Evolutionary conservation across 2,113 vertebrate genomes (phyloP), one percentile per base, ranked within the genome.

Genomic region (Nothocercus nigrocapillus): DNA sequence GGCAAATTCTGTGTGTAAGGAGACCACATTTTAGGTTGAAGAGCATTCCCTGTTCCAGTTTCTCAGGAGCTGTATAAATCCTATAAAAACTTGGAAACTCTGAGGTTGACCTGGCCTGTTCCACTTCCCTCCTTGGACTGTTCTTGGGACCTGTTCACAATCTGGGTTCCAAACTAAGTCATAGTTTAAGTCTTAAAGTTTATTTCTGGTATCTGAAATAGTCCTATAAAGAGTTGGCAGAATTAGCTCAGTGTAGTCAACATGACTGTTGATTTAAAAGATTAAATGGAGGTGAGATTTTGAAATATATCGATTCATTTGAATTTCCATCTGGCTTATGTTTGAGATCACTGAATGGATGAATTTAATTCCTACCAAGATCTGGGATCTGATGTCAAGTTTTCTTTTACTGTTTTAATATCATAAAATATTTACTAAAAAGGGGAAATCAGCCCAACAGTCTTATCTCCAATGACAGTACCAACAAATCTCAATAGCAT

Each of bases 401-500:
- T 47, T 69, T 66, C 40, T 32, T 12, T 70, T 92, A 88, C 54
- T 10, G 45, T 51, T 88, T 58, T 63, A 69, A 81, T 82, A 66
- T 53, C 34, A 80, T 83, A 83, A 83, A 80, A 77, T 69, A 83
- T 80, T 66, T 77, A 54, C 27, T 79, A 12, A 85, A 83, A 83
- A 59, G n/a, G n/a, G 32, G 20, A 74, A 91, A 77, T 62, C 20
- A 90, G 70, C 74, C 80, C 64, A 73, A 62, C 25, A 67, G 38
- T 67, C 79, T 88, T 67, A 63, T 79, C 75, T 85, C 44, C 91
- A 32, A 40, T 59, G 25, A 62, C 59, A 77, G 11, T 56, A 82
- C 74, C 62, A 79, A 93, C 89, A 92, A 78, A 79, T 79, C 34
- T 94, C 92, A 70, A n/a, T 58, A 68, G 58, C 70, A 45, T 38